A percentile compares a stretch with the other conserved stretches of the same genome.
Evolutionary conservation across 2,113 vertebrate genomes (phyloP).

Genomic region (Odocoileus hemionus): DNA sequence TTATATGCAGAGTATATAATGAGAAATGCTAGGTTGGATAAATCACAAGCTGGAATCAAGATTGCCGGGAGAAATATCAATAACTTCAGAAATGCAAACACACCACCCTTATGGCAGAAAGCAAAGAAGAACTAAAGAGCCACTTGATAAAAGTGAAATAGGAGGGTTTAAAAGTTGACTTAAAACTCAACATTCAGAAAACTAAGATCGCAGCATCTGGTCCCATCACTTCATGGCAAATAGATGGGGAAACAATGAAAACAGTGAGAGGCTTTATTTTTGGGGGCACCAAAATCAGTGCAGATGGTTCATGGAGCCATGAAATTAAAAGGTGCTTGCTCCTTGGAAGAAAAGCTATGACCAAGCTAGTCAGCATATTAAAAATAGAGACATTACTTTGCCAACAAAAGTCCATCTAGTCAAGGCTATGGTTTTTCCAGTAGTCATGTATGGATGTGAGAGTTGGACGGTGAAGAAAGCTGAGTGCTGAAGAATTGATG

Average conservation of each 20-base stretch:
- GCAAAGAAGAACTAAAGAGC: background rate
- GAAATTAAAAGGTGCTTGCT: background rate
- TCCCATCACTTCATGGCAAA: background rate
- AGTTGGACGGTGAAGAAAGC: background rate
- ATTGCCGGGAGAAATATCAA: background rate
- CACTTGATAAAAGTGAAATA: background rate
- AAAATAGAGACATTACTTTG: background rate
- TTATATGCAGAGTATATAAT: background rate
- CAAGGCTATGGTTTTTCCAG: background rate
- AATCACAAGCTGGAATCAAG: background rate
- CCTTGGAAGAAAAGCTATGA: background rate
- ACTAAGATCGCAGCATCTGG: fast-evolving
- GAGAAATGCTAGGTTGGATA: background rate
- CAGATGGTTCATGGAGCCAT: background rate
- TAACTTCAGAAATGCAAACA: background rate
- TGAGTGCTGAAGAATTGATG: background rate
- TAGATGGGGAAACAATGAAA: background rate
- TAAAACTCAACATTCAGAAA: background rate
- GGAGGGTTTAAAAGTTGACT: background rate
- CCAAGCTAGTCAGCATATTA: background rate
- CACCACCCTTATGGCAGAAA: background rate
- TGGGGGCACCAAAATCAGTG: fast-evolving
- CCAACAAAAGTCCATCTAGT: background rate
- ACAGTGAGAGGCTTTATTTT: background rate
- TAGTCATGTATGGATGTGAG: background rate